Percentiles rank a stretch among this genome's conserved stretches.
phyloP scores from a whole-genome alignment of 2,113 vertebrate genomes.

The Protobothrops flavoviridis region DNA sequence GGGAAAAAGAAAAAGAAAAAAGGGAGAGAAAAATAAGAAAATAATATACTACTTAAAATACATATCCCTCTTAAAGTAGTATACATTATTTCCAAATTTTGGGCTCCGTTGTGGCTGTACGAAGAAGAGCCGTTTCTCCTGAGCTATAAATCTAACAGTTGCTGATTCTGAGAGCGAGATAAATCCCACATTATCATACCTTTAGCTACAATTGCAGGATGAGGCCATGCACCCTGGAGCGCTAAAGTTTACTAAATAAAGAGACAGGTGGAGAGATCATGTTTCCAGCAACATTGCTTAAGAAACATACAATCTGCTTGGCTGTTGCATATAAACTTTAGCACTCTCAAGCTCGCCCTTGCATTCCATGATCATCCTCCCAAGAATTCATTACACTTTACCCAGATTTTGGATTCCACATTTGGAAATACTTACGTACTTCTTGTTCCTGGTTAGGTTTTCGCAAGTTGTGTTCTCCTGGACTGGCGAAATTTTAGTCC shows the following conservation, averaged over 20 bases:
- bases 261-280: background rate
- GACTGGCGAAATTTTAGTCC: conserved; percentile 53
- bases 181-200: background rate
- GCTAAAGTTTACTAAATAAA: conserved; percentile 13
- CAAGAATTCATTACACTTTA: conserved; percentile 42
- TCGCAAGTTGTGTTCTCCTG: conserved; percentile 55
- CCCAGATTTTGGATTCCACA: conserved; percentile 54
- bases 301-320: background rate
- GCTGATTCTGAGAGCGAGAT: background rate
- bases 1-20: no score
- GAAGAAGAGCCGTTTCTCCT: background rate
- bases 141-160: no score
- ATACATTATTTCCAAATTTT: background rate
- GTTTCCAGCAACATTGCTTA: conserved; percentile 1
- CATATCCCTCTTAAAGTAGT: no score
- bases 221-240: background rate
- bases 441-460: conserved; percentile 61
- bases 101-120: no score
- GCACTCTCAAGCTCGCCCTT: background rate
- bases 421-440: conserved; percentile 66
- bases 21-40: no score
- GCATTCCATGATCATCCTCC: conserved; percentile 38
- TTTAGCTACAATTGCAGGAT: background rate
- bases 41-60: no score
- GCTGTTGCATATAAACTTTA: background rate